phyloP scores from a whole-genome alignment of 2,797 vertebrate species.

The Champsocephalus gunnari region DNA sequence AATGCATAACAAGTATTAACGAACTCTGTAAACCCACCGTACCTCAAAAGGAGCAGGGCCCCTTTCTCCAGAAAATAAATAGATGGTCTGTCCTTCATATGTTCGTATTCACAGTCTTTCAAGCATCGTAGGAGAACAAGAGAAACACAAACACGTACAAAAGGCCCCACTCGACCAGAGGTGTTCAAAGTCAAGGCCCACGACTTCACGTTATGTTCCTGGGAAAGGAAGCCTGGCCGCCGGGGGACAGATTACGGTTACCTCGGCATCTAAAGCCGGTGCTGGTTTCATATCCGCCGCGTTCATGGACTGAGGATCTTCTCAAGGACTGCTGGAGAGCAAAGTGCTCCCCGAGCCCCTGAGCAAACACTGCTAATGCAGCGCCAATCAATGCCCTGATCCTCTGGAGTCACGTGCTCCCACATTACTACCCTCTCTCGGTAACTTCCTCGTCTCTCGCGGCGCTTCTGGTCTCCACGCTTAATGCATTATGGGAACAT shows the following conservation, averaged over 20 bases:
- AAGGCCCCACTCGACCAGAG: too few relatives aligned
- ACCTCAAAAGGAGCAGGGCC: too few relatives aligned
- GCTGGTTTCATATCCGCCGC: slow-evolving; percentile 60
- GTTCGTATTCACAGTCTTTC: too few relatives aligned
- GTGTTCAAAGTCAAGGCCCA: too few relatives aligned
- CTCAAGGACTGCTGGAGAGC: slow-evolving; percentile 58
- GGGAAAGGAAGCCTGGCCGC: slow-evolving; percentile 37
- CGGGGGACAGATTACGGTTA: slow-evolving; percentile 70
- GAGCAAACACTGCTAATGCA: slow-evolving; percentile 63
- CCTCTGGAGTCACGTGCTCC: slow-evolving; percentile 69
- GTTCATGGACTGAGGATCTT: slow-evolving; percentile 47
- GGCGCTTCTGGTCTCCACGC: slow-evolving; percentile 49
- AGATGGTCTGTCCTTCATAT: too few relatives aligned
- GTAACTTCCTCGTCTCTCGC: slow-evolving; percentile 48
- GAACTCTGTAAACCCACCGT: too few relatives aligned
- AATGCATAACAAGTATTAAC: too few relatives aligned
- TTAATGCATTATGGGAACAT: too few relatives aligned
- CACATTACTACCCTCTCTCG: slow-evolving; percentile 63
- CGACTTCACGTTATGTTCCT: neutral
- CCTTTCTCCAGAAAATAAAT: too few relatives aligned
- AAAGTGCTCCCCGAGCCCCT: slow-evolving; percentile 62
- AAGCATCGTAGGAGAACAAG: too few relatives aligned
- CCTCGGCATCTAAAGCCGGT: slow-evolving; percentile 55
- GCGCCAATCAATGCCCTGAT: slow-evolving; percentile 72
- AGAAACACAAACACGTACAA: too few relatives aligned